These are phyloP conservation scores for Hucho hucho DNA, from an alignment of 2,113 vertebrate species.

Conservation along the genomic window DNA sequence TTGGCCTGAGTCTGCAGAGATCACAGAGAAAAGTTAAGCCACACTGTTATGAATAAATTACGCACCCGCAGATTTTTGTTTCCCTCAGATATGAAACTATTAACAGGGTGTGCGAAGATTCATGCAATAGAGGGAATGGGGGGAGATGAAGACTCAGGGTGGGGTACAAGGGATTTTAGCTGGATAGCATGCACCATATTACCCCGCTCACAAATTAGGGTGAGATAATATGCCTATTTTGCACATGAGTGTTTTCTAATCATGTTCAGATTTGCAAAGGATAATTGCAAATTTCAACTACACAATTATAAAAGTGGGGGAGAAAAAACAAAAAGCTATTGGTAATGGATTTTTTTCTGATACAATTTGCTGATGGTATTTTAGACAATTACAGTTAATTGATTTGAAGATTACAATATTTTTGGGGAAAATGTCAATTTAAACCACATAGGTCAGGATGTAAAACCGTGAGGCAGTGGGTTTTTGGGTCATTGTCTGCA, in stretches of 20 bases:
- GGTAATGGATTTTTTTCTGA: conserved; percentile 30
- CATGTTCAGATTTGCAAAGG: conserved; percentile 69
- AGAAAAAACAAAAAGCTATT: conserved; percentile 53
- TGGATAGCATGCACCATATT: conserved; percentile 56
- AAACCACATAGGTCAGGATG: neutral
- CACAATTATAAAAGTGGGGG: conserved; percentile 58
- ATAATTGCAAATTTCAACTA: conserved; percentile 63
- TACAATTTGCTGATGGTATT: conserved; percentile 24
- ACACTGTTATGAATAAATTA: conserved; percentile 61
- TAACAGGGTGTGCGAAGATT: conserved; percentile 40
- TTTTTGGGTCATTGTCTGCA: too few relatives aligned
- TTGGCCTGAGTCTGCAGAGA: conserved; percentile 47
- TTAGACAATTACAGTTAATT: conserved; percentile 30
- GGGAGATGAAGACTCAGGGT: conserved; percentile 12
- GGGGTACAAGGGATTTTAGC: conserved; percentile 58
- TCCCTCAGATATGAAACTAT: conserved; percentile 62
- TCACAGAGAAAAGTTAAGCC: conserved; percentile 53
- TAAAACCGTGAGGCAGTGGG: too few relatives aligned
- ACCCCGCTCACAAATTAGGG: conserved; percentile 70
- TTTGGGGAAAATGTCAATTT: neutral
- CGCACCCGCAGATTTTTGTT: conserved; percentile 42
- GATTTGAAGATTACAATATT: neutral
- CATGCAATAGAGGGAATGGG: conserved; percentile 42
- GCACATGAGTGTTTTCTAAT: conserved; percentile 79
- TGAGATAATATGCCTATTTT: conserved; percentile 78